Conservation (phyloP, 1,140 invertebrate species). For the Chrysomallon squamiferum region DNA sequence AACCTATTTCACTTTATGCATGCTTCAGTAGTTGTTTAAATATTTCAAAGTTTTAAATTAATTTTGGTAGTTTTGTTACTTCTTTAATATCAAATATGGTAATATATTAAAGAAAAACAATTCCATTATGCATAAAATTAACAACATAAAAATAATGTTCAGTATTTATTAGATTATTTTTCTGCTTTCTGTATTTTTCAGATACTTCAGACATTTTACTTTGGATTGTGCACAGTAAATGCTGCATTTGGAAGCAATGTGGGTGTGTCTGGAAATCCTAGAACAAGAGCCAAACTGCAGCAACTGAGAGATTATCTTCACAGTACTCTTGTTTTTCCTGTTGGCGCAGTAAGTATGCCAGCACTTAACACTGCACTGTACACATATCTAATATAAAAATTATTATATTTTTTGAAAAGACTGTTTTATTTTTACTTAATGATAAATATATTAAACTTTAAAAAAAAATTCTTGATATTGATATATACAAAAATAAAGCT, state of each 20-base stretch:
- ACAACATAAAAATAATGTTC: constrained; percentile 77
- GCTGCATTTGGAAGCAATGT: constrained; percentile 33
- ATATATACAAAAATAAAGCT: background rate
- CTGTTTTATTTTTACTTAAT: background rate
- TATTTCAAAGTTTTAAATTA: too few relatives aligned
- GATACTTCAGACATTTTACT: constrained; percentile 67
- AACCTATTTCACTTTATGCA: too few relatives aligned
- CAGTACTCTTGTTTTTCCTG: constrained; percentile 77
- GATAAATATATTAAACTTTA: background rate
- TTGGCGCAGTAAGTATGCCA: constrained; percentile 59
- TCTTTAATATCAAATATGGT: too few relatives aligned
- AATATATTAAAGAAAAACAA: too few relatives aligned
- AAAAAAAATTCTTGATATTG: background rate
- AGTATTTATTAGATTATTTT: constrained; percentile 82
- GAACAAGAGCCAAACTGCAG: constrained; percentile 65
- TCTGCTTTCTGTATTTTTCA: constrained; percentile 21
- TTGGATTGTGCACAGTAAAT: constrained; percentile 43
- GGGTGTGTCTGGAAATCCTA: constrained; percentile 20
- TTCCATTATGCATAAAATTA: background rate
- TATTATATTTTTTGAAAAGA: background rate
- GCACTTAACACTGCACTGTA: background rate
- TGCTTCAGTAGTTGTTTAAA: too few relatives aligned
- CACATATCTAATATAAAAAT: background rate
- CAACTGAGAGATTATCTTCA: constrained; percentile 77
- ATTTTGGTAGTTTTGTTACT: too few relatives aligned